Base-by-base conservation (phyloP, 2,888 invertebrate genomes). In the Phania funesta region DNA sequence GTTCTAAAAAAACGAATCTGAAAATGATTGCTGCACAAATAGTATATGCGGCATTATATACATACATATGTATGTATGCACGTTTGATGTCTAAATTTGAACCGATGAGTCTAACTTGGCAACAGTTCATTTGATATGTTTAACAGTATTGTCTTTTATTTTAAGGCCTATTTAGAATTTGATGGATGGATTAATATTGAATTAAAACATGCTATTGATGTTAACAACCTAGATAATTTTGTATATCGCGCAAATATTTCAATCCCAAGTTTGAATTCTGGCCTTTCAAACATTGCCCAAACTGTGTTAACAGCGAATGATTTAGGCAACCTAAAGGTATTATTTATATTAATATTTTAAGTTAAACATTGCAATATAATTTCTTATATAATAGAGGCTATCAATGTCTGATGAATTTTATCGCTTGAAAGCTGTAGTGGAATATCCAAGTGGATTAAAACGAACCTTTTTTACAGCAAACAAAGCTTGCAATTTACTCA, bases 401-500 rank as follows among this genome's bases (percentile, higher is more conserved):
- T 94, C 96, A 8, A 91, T 93, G 71, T 90, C 92, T 62, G 94
- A 95, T 91, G 94, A 94, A 41, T 94, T 95, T 86, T 98, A 98
- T 88, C 93, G 95, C 65, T 87, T 97, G 0, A 93, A 93, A 90
- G 93, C 95, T 18, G 91, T 93, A 65, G 94, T 95, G 0, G 93
- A 93, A 22, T 93, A 94, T 85, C 93, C 94, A 56, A 95, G 95
- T 86, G 94, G 94, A 26, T 92, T 91, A 83, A 94, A 94, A 88
- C 92, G 92, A 22, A 93, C 93, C 83, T 96, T 96, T 86, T 90
- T 95, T 11, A 95, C 97, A 9, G 96, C 96, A 79, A 93, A 95
- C 22, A 96, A 95, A 92, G 97, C 97, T 16, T 95, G 95, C 89
- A 93, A 94, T 83, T 92, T 97, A 81, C 92, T 96, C 38, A 95